Evolutionary conservation across 2,113 vertebrate genomes (phyloP).

Genomic region (Cairina moschata): DNA sequence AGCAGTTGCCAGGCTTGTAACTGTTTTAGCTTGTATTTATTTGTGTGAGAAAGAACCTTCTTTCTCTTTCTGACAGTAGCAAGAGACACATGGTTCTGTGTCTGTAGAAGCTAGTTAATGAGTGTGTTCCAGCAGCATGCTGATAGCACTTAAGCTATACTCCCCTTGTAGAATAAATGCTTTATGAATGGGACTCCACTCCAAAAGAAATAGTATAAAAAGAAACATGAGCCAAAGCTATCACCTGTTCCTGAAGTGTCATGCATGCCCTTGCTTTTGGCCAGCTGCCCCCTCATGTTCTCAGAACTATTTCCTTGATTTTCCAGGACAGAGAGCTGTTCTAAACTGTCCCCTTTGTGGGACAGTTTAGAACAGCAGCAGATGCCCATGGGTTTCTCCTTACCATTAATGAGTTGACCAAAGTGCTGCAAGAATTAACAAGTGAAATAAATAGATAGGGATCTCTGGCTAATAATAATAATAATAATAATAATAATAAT

Average conservation of each 20-base stretch:
- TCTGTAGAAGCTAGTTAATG: not conserved
- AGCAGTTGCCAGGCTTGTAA: not conserved
- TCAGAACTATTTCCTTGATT: not conserved
- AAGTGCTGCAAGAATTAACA: not conserved
- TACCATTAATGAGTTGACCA: not conserved
- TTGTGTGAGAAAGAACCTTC: not conserved
- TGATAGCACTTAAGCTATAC: constrained; percentile 11
- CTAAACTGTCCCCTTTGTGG: not conserved
- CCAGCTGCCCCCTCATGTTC: not conserved
- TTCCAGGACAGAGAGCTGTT: not conserved
- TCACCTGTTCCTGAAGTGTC: not conserved
- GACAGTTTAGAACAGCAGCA: not conserved
- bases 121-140: not conserved
- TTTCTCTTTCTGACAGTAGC: not conserved
- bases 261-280: not conserved
- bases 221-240: not conserved
- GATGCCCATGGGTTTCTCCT: not conserved
- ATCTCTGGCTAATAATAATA: not conserved
- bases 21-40: not conserved
- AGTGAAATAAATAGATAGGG: not conserved
- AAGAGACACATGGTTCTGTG: not conserved
- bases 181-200: not conserved
- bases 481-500: too few relatives aligned
- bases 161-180: constrained; percentile 6
- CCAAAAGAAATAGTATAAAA: not conserved